A percentile compares a stretch with the other conserved stretches of the same genome.
These are phyloP conservation scores for Lytechinus variegatus DNA, from an alignment of 35 echinoderm and acorn worm genomes.

Conservation along the genomic window DNA sequence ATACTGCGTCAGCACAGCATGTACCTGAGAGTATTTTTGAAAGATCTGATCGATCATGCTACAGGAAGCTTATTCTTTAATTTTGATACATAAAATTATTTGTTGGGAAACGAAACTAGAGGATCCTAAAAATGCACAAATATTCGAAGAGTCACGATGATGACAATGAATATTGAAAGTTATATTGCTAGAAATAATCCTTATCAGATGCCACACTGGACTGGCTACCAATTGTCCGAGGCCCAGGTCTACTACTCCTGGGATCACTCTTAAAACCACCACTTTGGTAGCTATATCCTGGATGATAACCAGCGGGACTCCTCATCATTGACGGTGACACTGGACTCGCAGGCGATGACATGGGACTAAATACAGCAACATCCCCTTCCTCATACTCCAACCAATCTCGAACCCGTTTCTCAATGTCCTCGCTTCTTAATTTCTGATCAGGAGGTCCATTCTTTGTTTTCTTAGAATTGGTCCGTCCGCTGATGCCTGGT, in stretches of 20 bases:
- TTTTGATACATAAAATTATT: no score
- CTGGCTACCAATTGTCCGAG: neutral
- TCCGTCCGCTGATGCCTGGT: slow-evolving; percentile 36
- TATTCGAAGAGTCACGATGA: neutral
- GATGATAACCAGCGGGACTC: slow-evolving; percentile 27
- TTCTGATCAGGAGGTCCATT: slow-evolving; percentile 68
- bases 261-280: slow-evolving; percentile 6
- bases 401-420: slow-evolving; percentile 91
- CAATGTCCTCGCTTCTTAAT: slow-evolving; percentile 84
- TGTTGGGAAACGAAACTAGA: neutral
- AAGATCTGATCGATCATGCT: no score
- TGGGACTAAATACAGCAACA: neutral
- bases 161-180: neutral
- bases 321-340: neutral
- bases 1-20: no score
- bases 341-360: neutral
- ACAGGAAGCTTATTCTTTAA: no score
- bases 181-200: slow-evolving; percentile 33
- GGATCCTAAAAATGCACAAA: neutral
- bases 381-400: slow-evolving; percentile 64
- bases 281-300: slow-evolving; percentile 24
- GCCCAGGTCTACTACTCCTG: neutral
- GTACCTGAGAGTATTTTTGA: no score
- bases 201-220: slow-evolving; percentile 37
- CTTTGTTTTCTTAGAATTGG: neutral